Percentiles rank a stretch among this genome's conserved stretches.
These are phyloP conservation scores for Calephelis virginiensis DNA, from an alignment of 1,140 invertebrate species.

Conservation along the genomic window DNA sequence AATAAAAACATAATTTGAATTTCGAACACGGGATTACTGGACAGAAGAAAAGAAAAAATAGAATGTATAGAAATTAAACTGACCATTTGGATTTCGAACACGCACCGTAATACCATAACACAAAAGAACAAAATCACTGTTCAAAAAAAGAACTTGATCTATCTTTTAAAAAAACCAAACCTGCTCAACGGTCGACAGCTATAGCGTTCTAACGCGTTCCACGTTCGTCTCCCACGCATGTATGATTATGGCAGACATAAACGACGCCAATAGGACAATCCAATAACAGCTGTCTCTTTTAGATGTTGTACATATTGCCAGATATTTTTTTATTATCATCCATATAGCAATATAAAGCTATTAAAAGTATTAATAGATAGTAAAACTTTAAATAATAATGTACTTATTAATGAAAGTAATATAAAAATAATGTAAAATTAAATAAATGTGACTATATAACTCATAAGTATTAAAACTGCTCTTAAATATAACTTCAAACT, in stretches of 20 bases:
- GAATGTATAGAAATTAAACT: constrained; percentile 12
- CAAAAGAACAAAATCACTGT: constrained; percentile 17
- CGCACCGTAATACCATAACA: constrained; percentile 10
- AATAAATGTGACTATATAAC: no score
- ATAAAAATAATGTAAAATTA: no score
- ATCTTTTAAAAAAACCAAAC: constrained; percentile 15
- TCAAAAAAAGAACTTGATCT: constrained; percentile 18
- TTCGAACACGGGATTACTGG: neutral
- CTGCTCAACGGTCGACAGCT: constrained; percentile 16
- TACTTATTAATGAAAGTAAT: no score
- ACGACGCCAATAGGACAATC: neutral
- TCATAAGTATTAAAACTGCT: no score
- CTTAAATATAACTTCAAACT: no score
- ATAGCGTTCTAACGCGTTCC: constrained; percentile 15
- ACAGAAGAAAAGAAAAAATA: constrained; percentile 5
- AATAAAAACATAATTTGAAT: neutral
- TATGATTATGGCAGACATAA: neutral
- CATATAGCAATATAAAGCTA: no score
- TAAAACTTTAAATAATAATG: no score
- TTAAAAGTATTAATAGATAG: no score
- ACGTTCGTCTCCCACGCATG: constrained; percentile 7
- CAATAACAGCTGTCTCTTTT: no score
- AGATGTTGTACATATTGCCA: no score
- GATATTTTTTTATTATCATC: no score
- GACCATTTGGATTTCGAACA: constrained; percentile 17